Percentiles rank a stretch among this genome's conserved stretches.
Evolutionary conservation across 1,140 invertebrate species (phyloP).

Genomic region (Galleria mellonella): DNA sequence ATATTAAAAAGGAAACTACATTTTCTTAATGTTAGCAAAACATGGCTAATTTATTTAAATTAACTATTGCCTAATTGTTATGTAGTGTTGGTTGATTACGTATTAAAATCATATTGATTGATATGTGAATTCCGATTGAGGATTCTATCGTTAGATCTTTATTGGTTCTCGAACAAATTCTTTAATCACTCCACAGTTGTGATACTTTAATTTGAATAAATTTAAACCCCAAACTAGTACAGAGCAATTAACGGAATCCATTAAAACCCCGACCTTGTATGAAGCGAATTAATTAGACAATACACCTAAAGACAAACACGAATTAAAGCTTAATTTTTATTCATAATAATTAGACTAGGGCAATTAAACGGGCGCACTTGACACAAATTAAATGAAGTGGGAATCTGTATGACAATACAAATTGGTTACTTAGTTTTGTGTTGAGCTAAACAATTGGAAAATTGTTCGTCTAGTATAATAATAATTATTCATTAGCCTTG

Average conservation of each 20-base stretch:
- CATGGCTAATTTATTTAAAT: no score
- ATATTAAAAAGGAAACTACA: no score
- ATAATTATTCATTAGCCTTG: constrained; percentile 18
- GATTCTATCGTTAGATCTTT: no score
- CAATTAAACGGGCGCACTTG: constrained; percentile 49
- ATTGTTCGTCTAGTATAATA: constrained; percentile 23
- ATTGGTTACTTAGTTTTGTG: constrained; percentile 1
- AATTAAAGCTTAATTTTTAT: constrained; percentile 41
- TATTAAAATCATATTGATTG: no score
- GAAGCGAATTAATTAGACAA: constrained; percentile 35
- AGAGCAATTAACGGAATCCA: constrained; percentile 27
- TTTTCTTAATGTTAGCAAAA: no score
- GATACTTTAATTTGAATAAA: constrained; percentile 12
- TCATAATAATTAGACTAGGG: constrained; percentile 30
- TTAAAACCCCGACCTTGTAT: constrained; percentile 46
- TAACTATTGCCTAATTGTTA: no score
- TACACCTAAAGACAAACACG: constrained; percentile 31
- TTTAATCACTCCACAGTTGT: background rate
- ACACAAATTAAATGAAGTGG: constrained; percentile 46
- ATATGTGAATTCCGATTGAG: no score
- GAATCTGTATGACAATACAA: constrained; percentile 44
- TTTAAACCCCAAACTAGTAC: constrained; percentile 18
- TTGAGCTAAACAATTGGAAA: constrained; percentile 11
- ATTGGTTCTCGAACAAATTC: no score
- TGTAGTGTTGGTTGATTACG: no score